Evolutionary conservation across 2,888 invertebrate species (phyloP).

Genomic region (Epirrhoe alternata): DNA sequence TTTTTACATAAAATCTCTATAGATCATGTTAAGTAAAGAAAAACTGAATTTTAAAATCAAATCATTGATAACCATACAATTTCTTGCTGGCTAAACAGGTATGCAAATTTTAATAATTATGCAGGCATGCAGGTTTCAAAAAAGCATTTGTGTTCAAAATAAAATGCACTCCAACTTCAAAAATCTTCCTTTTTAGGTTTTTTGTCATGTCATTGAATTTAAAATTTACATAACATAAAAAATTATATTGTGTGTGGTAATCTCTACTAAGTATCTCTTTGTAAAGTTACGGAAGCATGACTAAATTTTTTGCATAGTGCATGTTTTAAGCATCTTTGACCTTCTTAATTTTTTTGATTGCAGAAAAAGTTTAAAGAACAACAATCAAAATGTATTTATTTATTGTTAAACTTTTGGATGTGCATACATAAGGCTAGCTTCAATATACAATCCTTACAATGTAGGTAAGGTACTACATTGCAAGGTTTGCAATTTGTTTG

Average conservation of each 20-base stretch:
- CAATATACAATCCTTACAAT: not conserved
- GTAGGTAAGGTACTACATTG: not conserved
- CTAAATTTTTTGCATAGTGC: not conserved
- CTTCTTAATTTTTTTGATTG: conserved; percentile 1
- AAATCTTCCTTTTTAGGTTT: too few relatives aligned
- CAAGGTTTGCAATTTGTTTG: too few relatives aligned
- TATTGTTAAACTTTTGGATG: not conserved
- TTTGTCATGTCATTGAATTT: not conserved
- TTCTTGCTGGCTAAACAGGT: too few relatives aligned
- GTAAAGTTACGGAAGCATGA: conserved; percentile 16
- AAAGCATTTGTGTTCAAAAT: too few relatives aligned
- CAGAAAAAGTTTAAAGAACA: not conserved
- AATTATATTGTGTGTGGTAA: not conserved
- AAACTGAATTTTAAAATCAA: too few relatives aligned
- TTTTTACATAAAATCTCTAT: too few relatives aligned
- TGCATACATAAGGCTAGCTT: not conserved
- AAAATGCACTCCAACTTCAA: too few relatives aligned
- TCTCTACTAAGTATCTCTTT: not conserved
- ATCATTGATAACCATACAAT: too few relatives aligned
- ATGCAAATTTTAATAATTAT: too few relatives aligned
- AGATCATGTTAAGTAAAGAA: too few relatives aligned
- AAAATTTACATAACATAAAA: not conserved
- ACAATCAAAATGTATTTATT: not conserved
- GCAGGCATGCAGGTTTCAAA: too few relatives aligned
- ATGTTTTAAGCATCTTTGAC: conserved; percentile 10